Base-by-base conservation (phyloP, 2,797 vertebrate genomes). In the Sebastes baramenuke region DNA sequence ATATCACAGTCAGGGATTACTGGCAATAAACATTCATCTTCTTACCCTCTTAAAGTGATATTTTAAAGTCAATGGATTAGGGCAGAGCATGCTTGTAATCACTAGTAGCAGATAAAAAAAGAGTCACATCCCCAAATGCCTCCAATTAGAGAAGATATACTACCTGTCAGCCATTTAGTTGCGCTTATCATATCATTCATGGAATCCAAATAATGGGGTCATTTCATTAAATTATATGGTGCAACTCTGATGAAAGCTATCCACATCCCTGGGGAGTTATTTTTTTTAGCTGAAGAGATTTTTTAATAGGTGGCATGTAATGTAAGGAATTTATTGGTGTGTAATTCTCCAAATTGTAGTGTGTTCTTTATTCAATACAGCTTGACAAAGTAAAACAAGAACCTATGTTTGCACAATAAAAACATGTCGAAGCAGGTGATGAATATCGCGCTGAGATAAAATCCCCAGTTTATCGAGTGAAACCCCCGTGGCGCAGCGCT, bases 21-120 rank as follows among this genome's bases (percentile, higher is more conserved):
- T 91, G 90, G 92, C 94, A 95, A 97, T 96, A 95, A 96, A 82
- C 95, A 96, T 98, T 97, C 93, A 96, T 98, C 97, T 95, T 96
- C 95, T 95, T 93, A 96, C 93, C 94, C 90, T 95, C 90, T 27
- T 92, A 92, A 95, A 95, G 93, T 66, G 84, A 89, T 93, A 93
- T 93, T 90, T 90, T 87, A 94, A 96, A 97, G 89, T 94, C 90
- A 91, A 85, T 89, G 93, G 94, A 95, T 97, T 96, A 96, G 92
- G 95, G 85, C 87, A 88, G 82, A 85, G 83, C 86, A 88, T 88
- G 89, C 89, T 77, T 87, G 86, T 95, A 96, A 95, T 96, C 89
- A 93, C 88, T 87, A 75, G 90, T 84, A 68, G 2, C 80, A 92
- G 88, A 95, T 95, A 92, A 95, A 94, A 94, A 49, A 84, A 42